Evolutionary conservation across 2,888 invertebrate species (phyloP), one percentile per base, ranked within the genome.

Genomic region (Serrognathus titanus): DNA sequence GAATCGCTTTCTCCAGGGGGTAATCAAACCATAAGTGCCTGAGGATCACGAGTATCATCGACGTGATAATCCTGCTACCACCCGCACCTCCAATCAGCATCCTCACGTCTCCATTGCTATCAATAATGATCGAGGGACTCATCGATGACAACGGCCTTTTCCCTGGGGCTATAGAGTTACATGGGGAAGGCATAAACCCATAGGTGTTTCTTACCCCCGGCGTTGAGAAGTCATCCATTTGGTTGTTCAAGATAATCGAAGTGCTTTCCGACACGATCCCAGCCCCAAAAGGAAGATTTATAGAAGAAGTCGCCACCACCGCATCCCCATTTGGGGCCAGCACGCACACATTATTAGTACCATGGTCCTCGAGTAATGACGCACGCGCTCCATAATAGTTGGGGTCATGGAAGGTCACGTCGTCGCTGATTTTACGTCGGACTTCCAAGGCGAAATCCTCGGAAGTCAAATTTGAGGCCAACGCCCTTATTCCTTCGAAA

Each of bases 111-210:
- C 85, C 84, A 10, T 85, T 75, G 4, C 76, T 74, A 65, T 90
- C 84, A 3, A 90, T 76, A 10, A 96, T 79, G 47, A 97, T 86
- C 24, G 87, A 82, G 0, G 97, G 97, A 58, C 86, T 86, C 94
- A 96, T 97, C 0, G 95, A 95, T 16, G 95, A 96, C 68, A 95
- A 79, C 0, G 97, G 94, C 40, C 90, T 82, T 70, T 93, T 91
- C 2, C 88, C 87, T 0, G 95, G 92, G 35, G 77, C 79, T 48
- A 97, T 88, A 73, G 86, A 89, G 79, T 97, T 98, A 1, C 89
- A 87, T 0, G 88, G 86, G 0, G 92, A 92, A 0, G 96, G 89
- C 1, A 90, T 90, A 47, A 93, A 75, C 1, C 85, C 87, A 69
- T 87, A 92, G 1, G 82, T 78, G 63, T 87, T 92, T 3, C 79